Percentiles rank a stretch among this genome's conserved stretches.
These are phyloP conservation scores for Clytia hemisphaerica DNA, from an alignment of 30 jellyfish, hydroid and myxozoan species.

Conservation along the genomic window DNA sequence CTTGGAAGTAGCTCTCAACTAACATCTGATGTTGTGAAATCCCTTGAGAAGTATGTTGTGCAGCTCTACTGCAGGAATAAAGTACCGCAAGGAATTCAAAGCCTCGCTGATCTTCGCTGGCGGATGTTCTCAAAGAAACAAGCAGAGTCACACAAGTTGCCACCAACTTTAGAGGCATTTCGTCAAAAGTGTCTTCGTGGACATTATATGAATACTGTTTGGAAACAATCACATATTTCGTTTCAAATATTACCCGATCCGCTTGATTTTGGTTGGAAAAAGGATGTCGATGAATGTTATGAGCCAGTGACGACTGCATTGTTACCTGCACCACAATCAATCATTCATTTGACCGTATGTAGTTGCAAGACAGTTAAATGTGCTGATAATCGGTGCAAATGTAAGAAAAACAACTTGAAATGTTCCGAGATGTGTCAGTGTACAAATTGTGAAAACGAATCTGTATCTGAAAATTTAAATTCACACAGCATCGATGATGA, in stretches of 20 bases:
- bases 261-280: background rate
- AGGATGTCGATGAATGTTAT: background rate
- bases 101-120: too few relatives aligned
- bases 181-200: background rate
- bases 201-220: background rate
- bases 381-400: too few relatives aligned
- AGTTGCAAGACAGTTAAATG: background rate
- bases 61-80: too few relatives aligned
- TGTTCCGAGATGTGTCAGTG: background rate
- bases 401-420: background rate
- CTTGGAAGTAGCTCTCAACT: too few relatives aligned
- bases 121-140: conserved; percentile 9
- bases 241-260: background rate
- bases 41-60: too few relatives aligned
- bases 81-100: too few relatives aligned
- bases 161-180: background rate
- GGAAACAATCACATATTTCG: conserved; percentile 4
- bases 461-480: too few relatives aligned
- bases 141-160: background rate
- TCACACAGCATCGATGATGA: too few relatives aligned
- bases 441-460: background rate
- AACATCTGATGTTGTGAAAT: too few relatives aligned
- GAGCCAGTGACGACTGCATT: background rate
- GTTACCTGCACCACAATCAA: background rate
- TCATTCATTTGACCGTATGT: background rate